phyloP scores from a whole-genome alignment of 64 coral and sea anemone genomes.

The Stichodactyla mertensii region DNA sequence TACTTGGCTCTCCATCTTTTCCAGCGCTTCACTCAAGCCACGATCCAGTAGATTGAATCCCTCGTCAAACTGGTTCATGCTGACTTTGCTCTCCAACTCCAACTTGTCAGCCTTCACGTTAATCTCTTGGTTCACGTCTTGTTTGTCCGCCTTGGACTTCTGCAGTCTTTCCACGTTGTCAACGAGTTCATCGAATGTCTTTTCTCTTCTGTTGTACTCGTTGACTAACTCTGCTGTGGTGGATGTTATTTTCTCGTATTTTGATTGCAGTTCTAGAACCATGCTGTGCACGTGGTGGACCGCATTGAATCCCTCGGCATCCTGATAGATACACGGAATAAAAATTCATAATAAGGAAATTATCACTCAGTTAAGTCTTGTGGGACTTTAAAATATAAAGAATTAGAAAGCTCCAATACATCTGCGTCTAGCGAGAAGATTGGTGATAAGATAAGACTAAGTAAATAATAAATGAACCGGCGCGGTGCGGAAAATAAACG shows the following conservation, averaged over 20 bases:
- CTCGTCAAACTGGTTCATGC: slow-evolving; percentile 86
- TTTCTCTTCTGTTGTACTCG: slow-evolving; percentile 90
- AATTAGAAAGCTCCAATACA: no score
- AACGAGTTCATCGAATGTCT: slow-evolving; percentile 68
- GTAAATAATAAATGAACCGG: no score
- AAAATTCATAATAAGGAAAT: background rate
- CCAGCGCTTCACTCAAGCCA: slow-evolving; percentile 74
- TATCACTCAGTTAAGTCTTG: background rate
- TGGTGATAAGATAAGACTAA: no score
- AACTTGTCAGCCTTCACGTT: slow-evolving; percentile 79
- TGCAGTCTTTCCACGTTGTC: slow-evolving; percentile 59
- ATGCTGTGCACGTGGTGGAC: slow-evolving; percentile 92
- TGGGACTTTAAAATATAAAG: background rate
- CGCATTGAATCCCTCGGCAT: slow-evolving; percentile 83
- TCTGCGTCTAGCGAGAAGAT: no score
- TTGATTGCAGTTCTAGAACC: slow-evolving; percentile 78
- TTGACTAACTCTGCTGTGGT: slow-evolving; percentile 81
- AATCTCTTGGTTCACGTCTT: slow-evolving; percentile 79
- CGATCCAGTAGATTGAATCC: slow-evolving; percentile 80
- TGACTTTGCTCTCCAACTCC: slow-evolving; percentile 82
- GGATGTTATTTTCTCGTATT: slow-evolving; percentile 70
- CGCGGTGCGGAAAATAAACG: no score
- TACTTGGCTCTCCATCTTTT: slow-evolving; percentile 80
- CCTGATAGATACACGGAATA: slow-evolving; percentile 26
- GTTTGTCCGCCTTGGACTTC: slow-evolving; percentile 77